Conservation (phyloP, 2,888 invertebrate species). For the Plebejus argus region DNA sequence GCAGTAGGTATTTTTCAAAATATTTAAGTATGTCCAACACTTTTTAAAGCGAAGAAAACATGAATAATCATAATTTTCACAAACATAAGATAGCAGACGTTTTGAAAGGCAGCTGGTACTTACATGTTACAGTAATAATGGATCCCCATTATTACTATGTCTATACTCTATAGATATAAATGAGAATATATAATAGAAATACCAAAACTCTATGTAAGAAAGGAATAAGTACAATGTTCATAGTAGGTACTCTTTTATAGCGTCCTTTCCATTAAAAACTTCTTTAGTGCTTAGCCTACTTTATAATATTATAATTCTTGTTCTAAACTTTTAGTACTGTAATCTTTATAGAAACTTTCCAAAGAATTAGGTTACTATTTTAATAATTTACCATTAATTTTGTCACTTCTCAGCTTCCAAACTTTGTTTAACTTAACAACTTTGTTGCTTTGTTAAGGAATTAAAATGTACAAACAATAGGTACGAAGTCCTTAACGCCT, state of each 20-base stretch:
- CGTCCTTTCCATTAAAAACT: not conserved
- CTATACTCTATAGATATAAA: too few species aligned
- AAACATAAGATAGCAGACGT: too few species aligned
- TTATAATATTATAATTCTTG: not conserved
- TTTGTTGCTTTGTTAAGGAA: not conserved
- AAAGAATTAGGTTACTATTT: not conserved
- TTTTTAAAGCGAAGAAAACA: too few species aligned
- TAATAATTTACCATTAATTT: slow-evolving; percentile 1
- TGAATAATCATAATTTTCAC: too few species aligned
- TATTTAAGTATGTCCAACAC: too few species aligned
- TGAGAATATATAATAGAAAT: too few species aligned
- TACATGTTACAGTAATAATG: too few species aligned
- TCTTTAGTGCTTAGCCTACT: not conserved
- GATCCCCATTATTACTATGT: too few species aligned
- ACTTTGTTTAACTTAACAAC: not conserved
- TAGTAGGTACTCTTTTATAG: not conserved
- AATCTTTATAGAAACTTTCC: not conserved
- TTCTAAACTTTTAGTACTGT: not conserved
- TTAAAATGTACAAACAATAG: not conserved
- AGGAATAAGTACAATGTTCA: not conserved
- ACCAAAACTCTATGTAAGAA: not conserved
- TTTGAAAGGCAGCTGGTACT: too few species aligned
- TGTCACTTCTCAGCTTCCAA: not conserved
- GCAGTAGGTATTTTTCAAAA: too few species aligned
- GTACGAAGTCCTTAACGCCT: not conserved